Conservation (phyloP, 2,113 vertebrate species). For the Cavia aperea region DNA sequence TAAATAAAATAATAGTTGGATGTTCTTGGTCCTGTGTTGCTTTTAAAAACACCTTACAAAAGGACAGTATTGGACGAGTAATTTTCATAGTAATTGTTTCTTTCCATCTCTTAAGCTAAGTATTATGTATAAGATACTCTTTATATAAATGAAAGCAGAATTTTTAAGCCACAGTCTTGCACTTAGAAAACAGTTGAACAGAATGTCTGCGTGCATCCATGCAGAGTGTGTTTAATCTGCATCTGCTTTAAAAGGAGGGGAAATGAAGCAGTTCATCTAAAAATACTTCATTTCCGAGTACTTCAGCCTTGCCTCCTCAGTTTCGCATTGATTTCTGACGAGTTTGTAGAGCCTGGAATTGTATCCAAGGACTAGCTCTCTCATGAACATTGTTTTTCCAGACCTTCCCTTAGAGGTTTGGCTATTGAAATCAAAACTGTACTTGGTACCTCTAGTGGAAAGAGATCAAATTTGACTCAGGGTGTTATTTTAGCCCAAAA, state of each 20-base stretch:
- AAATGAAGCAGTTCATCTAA: slow-evolving; percentile 72
- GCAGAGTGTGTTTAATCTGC: slow-evolving; percentile 69
- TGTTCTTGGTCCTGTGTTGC: slow-evolving; percentile 78
- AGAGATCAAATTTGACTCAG: slow-evolving; percentile 51
- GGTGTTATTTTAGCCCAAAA: slow-evolving; percentile 39
- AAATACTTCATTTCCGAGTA: slow-evolving; percentile 70
- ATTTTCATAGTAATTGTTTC: slow-evolving; percentile 67
- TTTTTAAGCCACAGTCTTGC: slow-evolving; percentile 67
- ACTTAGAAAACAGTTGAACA: slow-evolving; percentile 73
- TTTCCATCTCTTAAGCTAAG: slow-evolving; percentile 60
- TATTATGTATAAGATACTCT: slow-evolving; percentile 64
- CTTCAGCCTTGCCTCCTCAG: background rate
- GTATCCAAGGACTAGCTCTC: slow-evolving; percentile 60
- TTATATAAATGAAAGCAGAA: slow-evolving; percentile 68
- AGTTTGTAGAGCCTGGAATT: slow-evolving; percentile 43
- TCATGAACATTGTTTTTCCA: slow-evolving; percentile 40
- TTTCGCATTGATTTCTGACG: slow-evolving; percentile 39
- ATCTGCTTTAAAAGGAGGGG: slow-evolving; percentile 66
- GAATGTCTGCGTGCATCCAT: slow-evolving; percentile 71
- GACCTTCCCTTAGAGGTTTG: slow-evolving; percentile 36
- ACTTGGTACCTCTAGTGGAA: slow-evolving; percentile 7
- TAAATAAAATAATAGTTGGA: slow-evolving; percentile 78
- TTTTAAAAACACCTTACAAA: slow-evolving; percentile 71
- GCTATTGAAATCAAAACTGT: slow-evolving; percentile 39
- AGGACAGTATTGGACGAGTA: slow-evolving; percentile 69